Conservation (phyloP, 2,113 vertebrate species). For the Caloenas nicobarica region DNA sequence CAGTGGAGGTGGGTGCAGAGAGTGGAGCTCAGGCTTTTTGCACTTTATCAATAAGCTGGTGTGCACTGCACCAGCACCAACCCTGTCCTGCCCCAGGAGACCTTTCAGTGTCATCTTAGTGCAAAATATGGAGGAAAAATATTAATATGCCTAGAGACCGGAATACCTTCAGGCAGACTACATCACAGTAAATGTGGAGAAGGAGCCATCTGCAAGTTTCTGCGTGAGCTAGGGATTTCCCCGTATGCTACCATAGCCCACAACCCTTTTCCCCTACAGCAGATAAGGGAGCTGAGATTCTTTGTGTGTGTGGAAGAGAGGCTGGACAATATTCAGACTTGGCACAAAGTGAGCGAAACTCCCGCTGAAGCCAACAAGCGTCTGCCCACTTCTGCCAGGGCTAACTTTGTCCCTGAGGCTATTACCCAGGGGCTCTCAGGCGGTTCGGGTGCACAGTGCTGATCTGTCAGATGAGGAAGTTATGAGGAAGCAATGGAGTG, state of each 20-base stretch:
- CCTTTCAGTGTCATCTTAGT: background rate
- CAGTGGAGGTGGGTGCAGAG: background rate
- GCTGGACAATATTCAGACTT: background rate
- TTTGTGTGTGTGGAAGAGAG: background rate
- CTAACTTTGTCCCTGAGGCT: constrained; percentile 39
- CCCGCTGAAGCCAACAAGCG: background rate
- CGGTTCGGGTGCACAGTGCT: constrained; percentile 32
- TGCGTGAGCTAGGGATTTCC: background rate
- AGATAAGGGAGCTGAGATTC: background rate
- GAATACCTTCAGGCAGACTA: background rate
- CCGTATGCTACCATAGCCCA: background rate
- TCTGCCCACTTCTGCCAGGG: constrained; percentile 46
- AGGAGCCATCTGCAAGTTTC: background rate
- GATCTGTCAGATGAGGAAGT: constrained; percentile 65
- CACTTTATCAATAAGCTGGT: background rate
- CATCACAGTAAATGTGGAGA: background rate
- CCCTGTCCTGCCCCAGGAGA: background rate
- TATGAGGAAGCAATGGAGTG: constrained; percentile 59
- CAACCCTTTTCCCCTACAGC: background rate
- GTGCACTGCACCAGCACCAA: background rate
- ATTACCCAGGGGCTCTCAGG: constrained; percentile 29
- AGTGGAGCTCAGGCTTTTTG: background rate
- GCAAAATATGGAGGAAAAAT: background rate
- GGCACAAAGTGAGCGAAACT: background rate
- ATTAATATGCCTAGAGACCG: background rate